Base-by-base conservation (phyloP, 2,113 vertebrate species). In the Pterocles burchelli region DNA sequence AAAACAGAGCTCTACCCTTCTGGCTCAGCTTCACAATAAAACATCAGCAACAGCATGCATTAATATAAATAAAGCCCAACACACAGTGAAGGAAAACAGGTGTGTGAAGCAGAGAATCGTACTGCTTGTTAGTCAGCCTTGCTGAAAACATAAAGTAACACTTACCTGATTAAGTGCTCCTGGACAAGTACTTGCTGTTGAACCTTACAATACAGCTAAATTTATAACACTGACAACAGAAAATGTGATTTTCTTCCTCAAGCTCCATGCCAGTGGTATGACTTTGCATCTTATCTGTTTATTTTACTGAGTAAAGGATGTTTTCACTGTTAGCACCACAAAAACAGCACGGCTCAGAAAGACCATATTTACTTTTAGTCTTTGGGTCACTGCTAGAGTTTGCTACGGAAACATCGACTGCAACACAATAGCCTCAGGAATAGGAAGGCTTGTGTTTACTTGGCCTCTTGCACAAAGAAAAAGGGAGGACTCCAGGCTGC, bases 201-300 rank as follows among this genome's bases (percentile, higher is more conserved):
- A 90, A 86, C 75, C 19, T 90, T 51, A 59, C 1, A 2, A 14
- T 46, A 51, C 0, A 1, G 31, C 26, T 85, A 52, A 57, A 85
- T 83, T 89, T 93, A 92, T 38, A 94, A 75, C n/a, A 52, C 1
- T 33, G 55, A 67, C 54, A 57, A 82, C 17, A 45, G 4, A 85
- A 94, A 93, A 93, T 20, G 28, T 25, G n/a, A n/a, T 68, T 88
- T 75, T 93, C 28, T 48, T 66, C 15, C 45, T 90, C 58, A 89
- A 79, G 36, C 22, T 76, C 21, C 54, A 17, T 26, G 16, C 22
- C 31, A 71, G 24, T 38, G 51, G 36, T 65, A 24, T 18, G 26
- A 55, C 73, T 92, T 82, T 67, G 19, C 33, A 21, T 31, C 34
- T 72, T 68, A 86, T 20, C 46, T 61, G 14, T 51, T 91, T 48